phyloP scores from a whole-genome alignment of 2,113 vertebrate species.

The Terrapene triunguis region DNA sequence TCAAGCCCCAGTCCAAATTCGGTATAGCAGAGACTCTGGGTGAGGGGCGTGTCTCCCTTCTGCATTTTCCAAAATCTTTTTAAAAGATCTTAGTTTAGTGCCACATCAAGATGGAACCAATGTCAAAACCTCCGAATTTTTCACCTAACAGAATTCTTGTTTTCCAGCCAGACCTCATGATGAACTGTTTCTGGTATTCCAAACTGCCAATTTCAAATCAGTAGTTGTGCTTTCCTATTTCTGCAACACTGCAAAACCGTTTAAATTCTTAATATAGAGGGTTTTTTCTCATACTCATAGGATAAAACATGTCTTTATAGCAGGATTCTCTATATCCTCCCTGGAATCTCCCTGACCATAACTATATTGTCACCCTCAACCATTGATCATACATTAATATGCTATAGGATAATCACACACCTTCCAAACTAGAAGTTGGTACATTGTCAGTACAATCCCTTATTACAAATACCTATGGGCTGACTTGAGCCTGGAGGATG shows the following conservation, averaged over 20 bases:
- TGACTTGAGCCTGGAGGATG: conserved; percentile 50
- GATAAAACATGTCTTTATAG: conserved; percentile 65
- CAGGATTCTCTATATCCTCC: conserved; percentile 20
- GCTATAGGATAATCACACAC: conserved; percentile 2
- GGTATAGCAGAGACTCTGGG: not conserved
- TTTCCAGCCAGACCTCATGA: not conserved
- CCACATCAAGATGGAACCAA: not conserved
- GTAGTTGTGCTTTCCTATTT: not conserved
- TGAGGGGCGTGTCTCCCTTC: rapidly evolving
- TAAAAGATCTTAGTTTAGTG: not conserved
- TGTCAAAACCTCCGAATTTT: not conserved
- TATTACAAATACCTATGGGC: conserved; percentile 41
- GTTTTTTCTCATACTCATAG: not conserved
- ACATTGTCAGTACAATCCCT: not conserved
- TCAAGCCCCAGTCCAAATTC: too few relatives aligned
- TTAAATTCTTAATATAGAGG: too few relatives aligned
- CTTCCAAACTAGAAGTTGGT: conserved; percentile 24
- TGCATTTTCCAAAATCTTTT: not conserved
- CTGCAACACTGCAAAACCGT: conserved; percentile 15
- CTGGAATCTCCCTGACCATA: not conserved
- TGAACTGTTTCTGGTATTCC: not conserved
- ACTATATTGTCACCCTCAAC: not conserved
- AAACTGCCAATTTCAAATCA: not conserved
- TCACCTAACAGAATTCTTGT: not conserved
- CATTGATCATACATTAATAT: conserved; percentile 38